Conservation (phyloP, 1,140 invertebrate genomes). For the Drosophila ohnishii region DNA sequence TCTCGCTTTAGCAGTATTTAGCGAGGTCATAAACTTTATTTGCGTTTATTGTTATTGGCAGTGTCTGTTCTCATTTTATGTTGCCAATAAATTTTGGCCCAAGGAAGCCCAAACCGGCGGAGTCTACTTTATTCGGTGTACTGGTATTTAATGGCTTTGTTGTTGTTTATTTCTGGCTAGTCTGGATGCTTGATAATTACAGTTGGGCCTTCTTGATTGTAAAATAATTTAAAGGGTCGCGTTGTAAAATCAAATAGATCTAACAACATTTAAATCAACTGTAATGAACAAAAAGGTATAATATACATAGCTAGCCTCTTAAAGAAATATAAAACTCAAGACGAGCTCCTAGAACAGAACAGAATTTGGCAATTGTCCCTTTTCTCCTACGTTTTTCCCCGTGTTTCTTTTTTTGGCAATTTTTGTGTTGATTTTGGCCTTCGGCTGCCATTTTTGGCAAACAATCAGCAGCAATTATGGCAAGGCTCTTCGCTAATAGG, state of each 20-base stretch:
- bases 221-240: conserved; percentile 23
- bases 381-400: not conserved
- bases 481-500: conserved; percentile 31
- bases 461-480: conserved; percentile 75
- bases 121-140: conserved; percentile 65
- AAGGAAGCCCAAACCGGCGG: conserved; percentile 15
- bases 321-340: not conserved
- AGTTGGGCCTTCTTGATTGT: conserved; percentile 15
- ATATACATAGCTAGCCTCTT: not conserved
- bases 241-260: not conserved
- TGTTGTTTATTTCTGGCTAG: conserved; percentile 29
- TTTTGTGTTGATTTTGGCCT: conserved; percentile 27
- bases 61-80: conserved; percentile 75
- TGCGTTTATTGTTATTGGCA: conserved; percentile 80
- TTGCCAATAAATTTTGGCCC: conserved; percentile 69
- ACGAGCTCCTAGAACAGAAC: not conserved
- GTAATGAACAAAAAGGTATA: no score
- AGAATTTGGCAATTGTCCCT: conserved; percentile 15
- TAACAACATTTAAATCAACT: not conserved
- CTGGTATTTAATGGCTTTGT: conserved; percentile 70
- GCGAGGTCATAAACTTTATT: conserved; percentile 77
- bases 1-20: conserved; percentile 48
- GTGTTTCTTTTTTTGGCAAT: conserved; percentile 10
- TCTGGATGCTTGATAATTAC: conserved; percentile 23
- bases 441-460: conserved; percentile 60